A percentile compares a stretch with the other conserved stretches of the same genome.
Conservation (phyloP, 2,797 vertebrate genomes). For the Aphelocoma californica region DNA sequence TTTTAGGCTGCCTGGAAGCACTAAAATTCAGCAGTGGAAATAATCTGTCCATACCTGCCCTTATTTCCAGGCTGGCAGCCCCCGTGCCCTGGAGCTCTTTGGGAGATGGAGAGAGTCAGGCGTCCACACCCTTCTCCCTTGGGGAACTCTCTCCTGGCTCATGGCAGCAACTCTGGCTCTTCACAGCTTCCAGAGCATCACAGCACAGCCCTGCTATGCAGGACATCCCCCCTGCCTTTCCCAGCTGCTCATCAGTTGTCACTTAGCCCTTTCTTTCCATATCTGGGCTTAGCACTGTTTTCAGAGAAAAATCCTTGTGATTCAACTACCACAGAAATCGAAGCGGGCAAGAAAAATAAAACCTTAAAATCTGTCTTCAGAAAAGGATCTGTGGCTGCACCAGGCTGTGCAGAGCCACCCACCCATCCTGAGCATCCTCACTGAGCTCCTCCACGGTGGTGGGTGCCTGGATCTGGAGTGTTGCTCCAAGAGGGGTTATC, state of each 20-base stretch:
- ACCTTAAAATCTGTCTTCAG: not conserved
- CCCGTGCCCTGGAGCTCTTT: not conserved
- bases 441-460: accelerated
- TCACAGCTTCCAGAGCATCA: not conserved
- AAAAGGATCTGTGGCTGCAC: not conserved
- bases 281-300: not conserved
- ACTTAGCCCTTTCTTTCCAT: not conserved
- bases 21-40: not conserved
- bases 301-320: slow-evolving; percentile 10
- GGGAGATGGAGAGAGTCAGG: accelerated
- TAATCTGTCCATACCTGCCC: not conserved
- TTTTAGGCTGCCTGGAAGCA: not conserved
- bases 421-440: not conserved
- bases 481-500: not conserved
- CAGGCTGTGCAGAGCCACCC: not conserved
- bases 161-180: not conserved
- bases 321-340: not conserved
- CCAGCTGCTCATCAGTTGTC: not conserved
- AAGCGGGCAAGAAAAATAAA: not conserved
- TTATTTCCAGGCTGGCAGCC: not conserved
- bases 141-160: not conserved
- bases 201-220: not conserved
- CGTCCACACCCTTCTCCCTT: not conserved
- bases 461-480: not conserved
- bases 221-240: not conserved